Evolutionary conservation across 2,113 vertebrate genomes (phyloP), one percentile per base, ranked within the genome.

Genomic region (Mellivora capensis): DNA sequence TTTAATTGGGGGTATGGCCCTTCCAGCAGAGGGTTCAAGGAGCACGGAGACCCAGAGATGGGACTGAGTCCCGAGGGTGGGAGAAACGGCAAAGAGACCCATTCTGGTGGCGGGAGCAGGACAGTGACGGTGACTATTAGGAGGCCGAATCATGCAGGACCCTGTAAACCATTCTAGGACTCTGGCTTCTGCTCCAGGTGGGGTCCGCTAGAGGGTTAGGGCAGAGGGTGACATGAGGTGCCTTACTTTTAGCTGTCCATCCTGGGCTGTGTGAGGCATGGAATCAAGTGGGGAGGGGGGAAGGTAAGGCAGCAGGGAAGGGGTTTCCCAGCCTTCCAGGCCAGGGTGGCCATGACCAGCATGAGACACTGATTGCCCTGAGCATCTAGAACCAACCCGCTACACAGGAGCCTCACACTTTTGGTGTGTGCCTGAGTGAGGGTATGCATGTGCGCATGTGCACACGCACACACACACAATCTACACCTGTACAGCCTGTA

Each of bases 1-100:
- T 27, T 21, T 7, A 15, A 3, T 31, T 1, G 39, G n/a, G 31
- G 17, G 6, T 3, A 0, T 0, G 0, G 49, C 2, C 0, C 27
- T 31, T 15, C 76, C 20, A 64, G 31, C 49, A 15, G 25, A 14
- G 1, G 20, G 2, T 10, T 18, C 77, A 1, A 29, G 2, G 20
- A 7, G 0, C 12, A 13, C 27, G 4, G 83, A 93, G 25, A 47
- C 44, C 93, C 13, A 0, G 57, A 31, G 83, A 25, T 7, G 27
- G 29, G 44, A 11, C 67, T 7, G 42, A 52, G 39, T 37, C 42
- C 1, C 0, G 4, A 49, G 7, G 8, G 12, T 3, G 20, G 10
- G 54, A 59, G n/a, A 49, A 20, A 39, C 6, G 9, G 10, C 64
- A 21, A 29, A 57, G 47, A 23, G 39, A 52, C 42, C 47, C 8